phyloP scores from a whole-genome alignment of 1,140 invertebrate genomes.

The Anthonomus grandis region DNA sequence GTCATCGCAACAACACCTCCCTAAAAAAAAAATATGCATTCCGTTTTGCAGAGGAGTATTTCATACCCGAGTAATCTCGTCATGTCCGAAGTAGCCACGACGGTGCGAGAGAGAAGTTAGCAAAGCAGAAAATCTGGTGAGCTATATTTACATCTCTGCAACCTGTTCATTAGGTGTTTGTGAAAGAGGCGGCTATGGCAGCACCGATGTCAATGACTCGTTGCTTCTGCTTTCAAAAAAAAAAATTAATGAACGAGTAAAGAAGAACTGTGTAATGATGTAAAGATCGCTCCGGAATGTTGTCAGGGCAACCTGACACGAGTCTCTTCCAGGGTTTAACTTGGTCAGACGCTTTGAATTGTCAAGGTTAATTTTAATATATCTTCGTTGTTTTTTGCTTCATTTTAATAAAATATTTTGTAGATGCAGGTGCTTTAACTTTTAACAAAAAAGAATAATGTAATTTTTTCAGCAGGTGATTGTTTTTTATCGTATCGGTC shows the following conservation, averaged over 20 bases:
- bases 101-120: conserved; percentile 20
- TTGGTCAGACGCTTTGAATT: too few species aligned
- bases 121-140: conserved; percentile 26
- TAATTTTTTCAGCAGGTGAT: too few species aligned
- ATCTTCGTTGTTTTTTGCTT: too few species aligned
- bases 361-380: too few species aligned
- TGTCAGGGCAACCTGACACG: too few species aligned
- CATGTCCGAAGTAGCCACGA: conserved; percentile 15
- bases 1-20: not conserved
- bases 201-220: conserved; percentile 35
- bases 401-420: too few species aligned
- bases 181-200: conserved; percentile 22
- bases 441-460: too few species aligned
- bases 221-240: too few species aligned
- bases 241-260: conserved; percentile 35
- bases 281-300: conserved; percentile 10
- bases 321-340: too few species aligned
- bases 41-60: conserved; percentile 18
- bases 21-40: conserved; percentile 20
- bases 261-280: conserved; percentile 31
- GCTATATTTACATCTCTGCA: conserved; percentile 28
- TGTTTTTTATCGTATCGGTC: too few species aligned
- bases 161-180: conserved; percentile 25
- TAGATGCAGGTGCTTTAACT: too few species aligned
- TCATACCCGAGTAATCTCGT: conserved; percentile 26